These are phyloP conservation scores for Oreotrochilus melanogaster DNA, from an alignment of 2,113 vertebrate species.

Conservation along the genomic window DNA sequence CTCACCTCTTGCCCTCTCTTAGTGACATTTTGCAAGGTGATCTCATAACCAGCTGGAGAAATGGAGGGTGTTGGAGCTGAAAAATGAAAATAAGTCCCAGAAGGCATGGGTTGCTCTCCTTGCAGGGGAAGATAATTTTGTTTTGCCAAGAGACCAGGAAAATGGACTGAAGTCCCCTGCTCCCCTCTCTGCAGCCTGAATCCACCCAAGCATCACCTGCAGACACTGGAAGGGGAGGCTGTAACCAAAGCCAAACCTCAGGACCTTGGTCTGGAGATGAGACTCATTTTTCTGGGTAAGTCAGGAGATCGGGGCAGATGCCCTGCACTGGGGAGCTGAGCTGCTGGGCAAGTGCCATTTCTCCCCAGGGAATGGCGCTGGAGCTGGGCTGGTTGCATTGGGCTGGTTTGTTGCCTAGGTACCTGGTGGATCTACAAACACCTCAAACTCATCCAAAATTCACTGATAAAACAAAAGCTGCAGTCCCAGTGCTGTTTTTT, in stretches of 20 bases:
- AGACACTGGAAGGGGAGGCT: not conserved
- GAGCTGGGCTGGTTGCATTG: not conserved
- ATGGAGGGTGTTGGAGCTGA: not conserved
- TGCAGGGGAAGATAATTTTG: fast-evolving
- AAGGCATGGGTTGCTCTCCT: not conserved
- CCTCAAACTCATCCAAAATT: not conserved
- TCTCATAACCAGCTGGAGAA: not conserved
- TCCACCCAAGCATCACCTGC: not conserved
- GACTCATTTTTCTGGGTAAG: not conserved
- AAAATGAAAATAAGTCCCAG: not conserved
- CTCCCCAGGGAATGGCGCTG: not conserved
- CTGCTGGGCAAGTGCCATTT: not conserved
- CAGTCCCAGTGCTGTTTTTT: not conserved
- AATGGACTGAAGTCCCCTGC: not conserved
- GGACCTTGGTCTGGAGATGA: not conserved
- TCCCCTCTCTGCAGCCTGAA: not conserved
- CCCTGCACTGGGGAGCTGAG: fast-evolving
- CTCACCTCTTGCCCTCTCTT: not conserved
- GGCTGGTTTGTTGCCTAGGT: not conserved
- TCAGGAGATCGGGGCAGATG: not conserved
- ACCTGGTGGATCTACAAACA: not conserved
- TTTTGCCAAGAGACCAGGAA: not conserved
- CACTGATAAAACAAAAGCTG: not conserved
- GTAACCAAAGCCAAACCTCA: not conserved
- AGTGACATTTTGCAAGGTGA: not conserved